phyloP scores from a whole-genome alignment of 2,113 vertebrate genomes.

The Galbula dea region DNA sequence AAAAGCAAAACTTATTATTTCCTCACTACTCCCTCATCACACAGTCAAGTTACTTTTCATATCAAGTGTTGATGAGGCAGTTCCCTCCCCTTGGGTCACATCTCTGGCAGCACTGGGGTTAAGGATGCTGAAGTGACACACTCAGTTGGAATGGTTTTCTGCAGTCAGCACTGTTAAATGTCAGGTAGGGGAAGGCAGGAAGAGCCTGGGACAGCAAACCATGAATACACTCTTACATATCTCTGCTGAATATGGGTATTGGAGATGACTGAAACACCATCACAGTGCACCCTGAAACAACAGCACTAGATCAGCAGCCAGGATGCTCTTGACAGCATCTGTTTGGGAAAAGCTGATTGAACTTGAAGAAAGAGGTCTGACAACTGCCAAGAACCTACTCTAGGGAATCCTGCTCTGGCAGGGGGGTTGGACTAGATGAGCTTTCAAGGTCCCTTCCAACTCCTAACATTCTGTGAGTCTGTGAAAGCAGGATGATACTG shows the following conservation, averaged over 20 bases:
- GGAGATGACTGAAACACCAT: neutral
- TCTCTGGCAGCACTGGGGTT: neutral
- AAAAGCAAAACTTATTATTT: neutral
- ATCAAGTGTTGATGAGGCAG: neutral
- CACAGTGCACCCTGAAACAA: neutral
- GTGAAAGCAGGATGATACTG: neutral
- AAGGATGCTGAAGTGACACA: neutral
- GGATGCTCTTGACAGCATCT: neutral
- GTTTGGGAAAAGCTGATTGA: neutral
- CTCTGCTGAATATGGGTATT: neutral
- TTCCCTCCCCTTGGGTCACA: neutral
- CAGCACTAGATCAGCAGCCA: neutral
- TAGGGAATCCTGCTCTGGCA: too few species aligned
- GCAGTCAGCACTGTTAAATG: neutral
- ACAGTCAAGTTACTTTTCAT: neutral
- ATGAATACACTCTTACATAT: too few species aligned
- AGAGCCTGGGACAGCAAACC: too few species aligned
- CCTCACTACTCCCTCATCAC: neutral
- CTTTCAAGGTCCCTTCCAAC: too few species aligned
- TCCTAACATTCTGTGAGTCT: too few species aligned
- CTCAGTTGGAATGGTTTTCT: neutral
- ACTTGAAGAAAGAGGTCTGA: neutral
- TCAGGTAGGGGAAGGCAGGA: neutral
- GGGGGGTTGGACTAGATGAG: too few species aligned
- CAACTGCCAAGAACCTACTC: too few species aligned